Conservation (phyloP, 1,140 invertebrate genomes). For the Lucilia sericata region DNA sequence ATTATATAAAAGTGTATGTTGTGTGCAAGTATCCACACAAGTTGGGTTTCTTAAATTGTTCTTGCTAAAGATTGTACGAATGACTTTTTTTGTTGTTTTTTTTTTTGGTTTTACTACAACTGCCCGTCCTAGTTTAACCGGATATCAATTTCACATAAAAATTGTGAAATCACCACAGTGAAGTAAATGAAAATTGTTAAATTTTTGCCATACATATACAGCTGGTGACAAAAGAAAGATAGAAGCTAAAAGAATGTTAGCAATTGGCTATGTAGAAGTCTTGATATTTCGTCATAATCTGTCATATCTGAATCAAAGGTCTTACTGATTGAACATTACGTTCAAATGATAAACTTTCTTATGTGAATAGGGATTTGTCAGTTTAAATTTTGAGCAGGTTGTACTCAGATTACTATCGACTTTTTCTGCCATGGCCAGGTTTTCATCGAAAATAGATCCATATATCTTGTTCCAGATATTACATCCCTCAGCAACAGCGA, state of each 20-base stretch:
- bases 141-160: constrained; percentile 66
- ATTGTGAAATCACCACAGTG: constrained; percentile 43
- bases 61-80: constrained; percentile 1
- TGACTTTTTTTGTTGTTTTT: not conserved
- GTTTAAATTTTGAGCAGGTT: no score
- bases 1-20: not conserved
- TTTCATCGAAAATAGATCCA: no score
- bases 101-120: not conserved
- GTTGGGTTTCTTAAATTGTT: constrained; percentile 33
- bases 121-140: constrained; percentile 32
- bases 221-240: not conserved
- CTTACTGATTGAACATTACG: no score
- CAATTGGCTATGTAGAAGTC: no score
- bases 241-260: not conserved
- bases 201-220: not conserved
- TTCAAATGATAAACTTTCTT: no score
- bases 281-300: no score
- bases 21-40: not conserved
- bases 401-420: no score
- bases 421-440: no score
- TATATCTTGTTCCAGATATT: no score
- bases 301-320: no score
- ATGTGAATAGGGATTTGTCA: no score
- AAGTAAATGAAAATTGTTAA: not conserved
- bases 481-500: no score